Percentiles rank a stretch among this genome's conserved stretches.
phyloP scores from a whole-genome alignment of 2,888 invertebrate genomes.

The Agrilus biguttatus region DNA sequence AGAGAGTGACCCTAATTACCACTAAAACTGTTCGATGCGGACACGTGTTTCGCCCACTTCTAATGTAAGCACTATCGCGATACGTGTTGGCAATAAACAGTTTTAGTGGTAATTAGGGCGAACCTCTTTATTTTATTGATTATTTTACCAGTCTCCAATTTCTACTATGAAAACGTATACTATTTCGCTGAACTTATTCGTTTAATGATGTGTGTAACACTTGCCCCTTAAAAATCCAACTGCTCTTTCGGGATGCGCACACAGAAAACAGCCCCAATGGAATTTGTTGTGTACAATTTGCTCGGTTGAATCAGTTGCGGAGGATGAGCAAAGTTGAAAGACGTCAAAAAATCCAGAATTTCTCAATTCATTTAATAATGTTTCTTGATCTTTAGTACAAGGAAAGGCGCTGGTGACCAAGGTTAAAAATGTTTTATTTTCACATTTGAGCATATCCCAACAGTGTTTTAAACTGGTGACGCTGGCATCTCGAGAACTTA shows the following conservation, averaged over 20 bases:
- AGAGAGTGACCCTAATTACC: too few relatives aligned
- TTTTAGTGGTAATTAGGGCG: too few relatives aligned
- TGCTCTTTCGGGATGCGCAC: constrained; percentile 83
- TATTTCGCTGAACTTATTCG: background rate
- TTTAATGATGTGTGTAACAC: constrained; percentile 1
- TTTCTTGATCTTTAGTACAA: constrained; percentile 78
- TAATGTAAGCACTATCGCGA: too few relatives aligned
- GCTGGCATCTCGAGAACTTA: constrained; percentile 67
- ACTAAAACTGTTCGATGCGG: too few relatives aligned
- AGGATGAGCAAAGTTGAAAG: constrained; percentile 60
- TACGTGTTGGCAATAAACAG: too few relatives aligned
- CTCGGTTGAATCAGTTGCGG: constrained; percentile 31
- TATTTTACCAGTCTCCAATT: too few relatives aligned
- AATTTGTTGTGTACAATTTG: constrained; percentile 38
- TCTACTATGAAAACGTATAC: too few relatives aligned
- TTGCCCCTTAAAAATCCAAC: constrained; percentile 59
- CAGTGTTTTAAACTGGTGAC: constrained; percentile 78
- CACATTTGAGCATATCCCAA: constrained; percentile 88
- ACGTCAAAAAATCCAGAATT: constrained; percentile 85
- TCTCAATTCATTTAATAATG: constrained; percentile 70
- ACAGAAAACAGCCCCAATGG: constrained; percentile 85
- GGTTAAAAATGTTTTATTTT: constrained; percentile 77
- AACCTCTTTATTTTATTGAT: too few relatives aligned
- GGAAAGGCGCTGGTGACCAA: constrained; percentile 92
- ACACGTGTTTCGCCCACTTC: too few relatives aligned